Percentiles rank a stretch among this genome's conserved stretches.
Evolutionary conservation across 2,888 invertebrate genomes (phyloP).

Genomic region (Drosophila neotestacea): DNA sequence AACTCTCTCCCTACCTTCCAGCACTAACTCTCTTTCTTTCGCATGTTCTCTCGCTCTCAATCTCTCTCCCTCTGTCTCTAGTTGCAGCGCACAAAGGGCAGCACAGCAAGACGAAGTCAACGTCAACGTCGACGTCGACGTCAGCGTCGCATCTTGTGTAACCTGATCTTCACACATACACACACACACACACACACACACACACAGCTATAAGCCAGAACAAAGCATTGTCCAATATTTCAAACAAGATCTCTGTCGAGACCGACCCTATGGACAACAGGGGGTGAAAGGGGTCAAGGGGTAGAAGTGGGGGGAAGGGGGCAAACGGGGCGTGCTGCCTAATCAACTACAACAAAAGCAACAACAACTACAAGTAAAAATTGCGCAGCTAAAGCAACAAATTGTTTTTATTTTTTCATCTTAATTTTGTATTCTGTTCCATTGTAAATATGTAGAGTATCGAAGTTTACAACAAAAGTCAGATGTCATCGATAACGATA

Average conservation of each 20-base stretch:
- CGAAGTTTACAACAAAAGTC: neutral
- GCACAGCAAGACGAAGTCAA: constrained; percentile 12
- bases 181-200: constrained; percentile 4
- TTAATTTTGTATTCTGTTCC: neutral
- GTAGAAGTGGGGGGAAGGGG: neutral
- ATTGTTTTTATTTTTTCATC: constrained; percentile 3
- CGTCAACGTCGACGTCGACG: constrained; percentile 9
- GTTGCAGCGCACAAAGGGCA: constrained; percentile 34
- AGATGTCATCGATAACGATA: neutral
- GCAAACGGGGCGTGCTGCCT: constrained; percentile 15
- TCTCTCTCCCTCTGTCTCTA: neutral
- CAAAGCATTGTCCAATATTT: constrained; percentile 50
- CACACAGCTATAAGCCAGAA: constrained; percentile 32
- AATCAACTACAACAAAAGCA: constrained; percentile 39
- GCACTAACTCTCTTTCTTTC: constrained; percentile 7
- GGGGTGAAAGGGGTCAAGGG: neutral
- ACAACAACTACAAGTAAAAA: constrained; percentile 45
- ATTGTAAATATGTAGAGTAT: neutral
- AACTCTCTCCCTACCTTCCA: constrained; percentile 7
- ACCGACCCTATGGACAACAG: constrained; percentile 3
- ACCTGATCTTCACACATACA: constrained; percentile 58
- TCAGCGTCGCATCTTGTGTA: constrained; percentile 56
- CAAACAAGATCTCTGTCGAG: constrained; percentile 45
- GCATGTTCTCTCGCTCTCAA: neutral
- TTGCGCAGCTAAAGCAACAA: constrained; percentile 60